Base-by-base conservation (phyloP, 1,140 invertebrate species). In the Magallana ariakensis region DNA sequence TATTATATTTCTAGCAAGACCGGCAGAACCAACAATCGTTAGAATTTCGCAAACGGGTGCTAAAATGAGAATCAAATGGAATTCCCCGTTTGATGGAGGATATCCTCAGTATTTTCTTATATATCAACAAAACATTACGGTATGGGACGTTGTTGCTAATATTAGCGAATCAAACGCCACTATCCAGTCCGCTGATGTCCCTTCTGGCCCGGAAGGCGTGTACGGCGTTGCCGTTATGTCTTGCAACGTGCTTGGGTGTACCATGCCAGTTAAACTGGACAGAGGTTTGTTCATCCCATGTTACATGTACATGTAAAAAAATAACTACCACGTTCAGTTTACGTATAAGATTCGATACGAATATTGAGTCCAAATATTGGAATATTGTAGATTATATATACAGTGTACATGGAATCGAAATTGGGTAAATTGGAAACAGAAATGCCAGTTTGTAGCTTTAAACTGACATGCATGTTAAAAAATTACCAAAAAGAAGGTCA, bases 71-170 rank as follows among this genome's bases (percentile, higher is more conserved):
- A 26, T 75, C 5, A 26, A 19, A 8, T 75, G 66, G 66, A 26
- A 1, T 19, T 75, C 66, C 9, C 4, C 10, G 9, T 75, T 13
- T 75, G 22, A 75, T 11, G 66, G 66, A 33, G 66, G 66, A 22
- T 75, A 9, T 26, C 9, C 66, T 33, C 66, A 75, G 66, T 75
- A 75, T 75, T 75, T 75, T 75, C 66, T 75, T 13, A 26, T 75
- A 75, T 75, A 75, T 22, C 66, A 33, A 22, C 10, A 26, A 5
- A 75, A 13, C 66, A 75, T 11, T 9, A 26, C 22, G 13, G 11
- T 75, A 26, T 75, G 66, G 66, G 22, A 75, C 11, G 66, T 75
- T 75, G 66, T 75, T 11, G 66, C 66, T 13, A 75, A 75, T 33
- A 26, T 75, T 13, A 75, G 66, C 22, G 7, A 75, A 19, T 26